phyloP scores from a whole-genome alignment of 2,113 vertebrate genomes.

The Lichenostomus cassidix region DNA sequence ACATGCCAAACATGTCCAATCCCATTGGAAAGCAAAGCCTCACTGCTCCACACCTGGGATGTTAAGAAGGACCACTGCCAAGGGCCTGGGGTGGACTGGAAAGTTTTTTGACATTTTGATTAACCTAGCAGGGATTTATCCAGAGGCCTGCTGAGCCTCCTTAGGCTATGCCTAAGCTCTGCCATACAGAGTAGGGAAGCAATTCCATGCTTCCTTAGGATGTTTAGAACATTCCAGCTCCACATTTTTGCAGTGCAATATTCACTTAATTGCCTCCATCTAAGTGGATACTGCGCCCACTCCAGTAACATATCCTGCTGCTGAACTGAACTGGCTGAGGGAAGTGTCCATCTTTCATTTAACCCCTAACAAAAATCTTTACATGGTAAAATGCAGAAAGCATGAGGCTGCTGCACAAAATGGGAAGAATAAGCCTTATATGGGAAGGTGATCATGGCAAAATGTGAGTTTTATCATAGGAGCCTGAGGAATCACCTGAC shows the following conservation, averaged over 20 bases:
- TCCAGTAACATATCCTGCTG: neutral
- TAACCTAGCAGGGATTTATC: neutral
- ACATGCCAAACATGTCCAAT: neutral
- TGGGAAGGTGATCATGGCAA: rapidly evolving
- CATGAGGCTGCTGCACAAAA: rapidly evolving
- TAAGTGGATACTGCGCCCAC: neutral
- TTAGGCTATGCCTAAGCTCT: neutral
- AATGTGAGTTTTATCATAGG: neutral
- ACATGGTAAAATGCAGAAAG: neutral
- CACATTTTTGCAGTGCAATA: neutral
- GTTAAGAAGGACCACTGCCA: neutral
- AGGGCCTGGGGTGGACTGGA: neutral
- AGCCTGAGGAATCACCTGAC: neutral
- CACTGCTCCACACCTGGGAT: neutral
- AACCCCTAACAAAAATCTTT: neutral
- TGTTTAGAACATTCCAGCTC: neutral
- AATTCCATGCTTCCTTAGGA: neutral
- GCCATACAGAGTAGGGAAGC: neutral
- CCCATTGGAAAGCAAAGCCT: neutral
- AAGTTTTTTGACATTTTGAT: neutral
- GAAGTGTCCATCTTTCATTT: neutral
- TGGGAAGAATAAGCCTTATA: neutral
- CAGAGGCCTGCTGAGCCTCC: neutral
- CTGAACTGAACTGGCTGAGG: neutral
- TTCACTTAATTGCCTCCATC: neutral